phyloP scores from a whole-genome alignment of 2,797 vertebrate species.

The Chloroceryle amazona region DNA sequence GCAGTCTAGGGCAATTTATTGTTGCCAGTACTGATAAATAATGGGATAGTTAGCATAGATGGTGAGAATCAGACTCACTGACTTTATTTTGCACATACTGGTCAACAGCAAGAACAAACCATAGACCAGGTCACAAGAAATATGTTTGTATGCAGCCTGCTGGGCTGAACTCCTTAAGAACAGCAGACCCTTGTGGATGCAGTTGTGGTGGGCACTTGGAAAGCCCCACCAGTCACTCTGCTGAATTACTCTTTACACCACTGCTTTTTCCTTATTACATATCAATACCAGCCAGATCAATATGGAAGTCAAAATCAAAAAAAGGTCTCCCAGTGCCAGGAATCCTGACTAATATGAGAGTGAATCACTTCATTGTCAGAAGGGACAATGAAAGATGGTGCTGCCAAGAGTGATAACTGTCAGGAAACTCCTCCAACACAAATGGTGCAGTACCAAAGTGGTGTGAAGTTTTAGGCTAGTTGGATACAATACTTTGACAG shows the following conservation, averaged over 20 bases:
- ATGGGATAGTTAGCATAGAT: background rate
- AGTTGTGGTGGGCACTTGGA: background rate
- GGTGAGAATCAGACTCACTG: background rate
- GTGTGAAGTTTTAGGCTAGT: background rate
- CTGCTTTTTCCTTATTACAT: background rate
- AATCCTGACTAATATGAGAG: background rate
- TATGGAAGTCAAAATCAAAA: background rate
- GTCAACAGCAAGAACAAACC: background rate
- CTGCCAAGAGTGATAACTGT: background rate
- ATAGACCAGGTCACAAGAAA: background rate
- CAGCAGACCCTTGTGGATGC: background rate
- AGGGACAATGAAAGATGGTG: too few species aligned
- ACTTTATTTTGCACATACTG: background rate
- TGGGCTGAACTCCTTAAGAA: background rate
- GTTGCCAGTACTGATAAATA: background rate
- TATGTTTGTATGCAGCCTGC: background rate
- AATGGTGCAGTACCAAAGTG: background rate
- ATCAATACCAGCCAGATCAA: background rate
- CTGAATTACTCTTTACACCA: background rate
- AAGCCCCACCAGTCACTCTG: background rate
- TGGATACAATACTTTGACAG: fast-evolving
- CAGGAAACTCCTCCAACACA: background rate
- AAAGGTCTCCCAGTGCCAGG: background rate
- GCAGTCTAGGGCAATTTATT: background rate
- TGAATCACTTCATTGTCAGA: background rate